phyloP scores from a whole-genome alignment of 2,797 vertebrate genomes.

The Gallirallus australis region DNA sequence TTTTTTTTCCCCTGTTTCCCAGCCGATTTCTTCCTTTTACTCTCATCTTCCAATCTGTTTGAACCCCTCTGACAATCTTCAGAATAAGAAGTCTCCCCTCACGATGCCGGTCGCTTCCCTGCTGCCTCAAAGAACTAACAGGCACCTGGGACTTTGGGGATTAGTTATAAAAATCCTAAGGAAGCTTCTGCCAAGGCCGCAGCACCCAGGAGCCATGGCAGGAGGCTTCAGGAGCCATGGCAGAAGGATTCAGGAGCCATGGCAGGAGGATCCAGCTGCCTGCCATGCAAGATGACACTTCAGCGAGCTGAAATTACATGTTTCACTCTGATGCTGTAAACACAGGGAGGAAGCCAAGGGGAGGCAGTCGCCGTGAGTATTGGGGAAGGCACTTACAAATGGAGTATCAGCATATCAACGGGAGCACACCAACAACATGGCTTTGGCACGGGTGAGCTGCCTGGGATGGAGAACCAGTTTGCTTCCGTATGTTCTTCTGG shows the following conservation, averaged over 20 bases:
- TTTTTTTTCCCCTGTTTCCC: not conserved
- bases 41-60: not conserved
- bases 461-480: not conserved
- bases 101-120: rapidly evolving
- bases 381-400: not conserved
- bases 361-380: not conserved
- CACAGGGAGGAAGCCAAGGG: not conserved
- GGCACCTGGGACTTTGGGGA: not conserved
- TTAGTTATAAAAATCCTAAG: not conserved
- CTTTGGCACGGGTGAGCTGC: not conserved
- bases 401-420: not conserved
- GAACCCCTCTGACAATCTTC: not conserved
- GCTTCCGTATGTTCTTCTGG: rapidly evolving
- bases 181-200: not conserved
- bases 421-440: not conserved
- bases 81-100: not conserved
- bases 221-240: not conserved
- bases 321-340: not conserved
- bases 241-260: not conserved
- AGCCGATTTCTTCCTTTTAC: not conserved
- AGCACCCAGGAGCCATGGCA: not conserved
- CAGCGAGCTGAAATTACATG: not conserved
- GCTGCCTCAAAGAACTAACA: not conserved
- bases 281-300: not conserved
- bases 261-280: conserved; percentile 26